phyloP scores from a whole-genome alignment of 2,113 vertebrate species.

The Semicossyphus pulcher region DNA sequence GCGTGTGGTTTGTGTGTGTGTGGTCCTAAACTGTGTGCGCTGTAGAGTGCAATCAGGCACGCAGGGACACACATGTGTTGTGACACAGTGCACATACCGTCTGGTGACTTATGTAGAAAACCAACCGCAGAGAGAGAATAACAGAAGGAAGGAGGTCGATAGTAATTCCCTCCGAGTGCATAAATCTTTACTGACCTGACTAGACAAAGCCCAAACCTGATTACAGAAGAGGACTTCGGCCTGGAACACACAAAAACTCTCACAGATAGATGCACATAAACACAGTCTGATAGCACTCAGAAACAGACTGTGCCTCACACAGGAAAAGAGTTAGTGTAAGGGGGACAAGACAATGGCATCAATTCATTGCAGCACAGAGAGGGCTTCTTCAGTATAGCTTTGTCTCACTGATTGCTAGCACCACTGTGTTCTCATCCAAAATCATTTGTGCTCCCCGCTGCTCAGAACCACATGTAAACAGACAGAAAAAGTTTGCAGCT shows the following conservation, averaged over 20 bases:
- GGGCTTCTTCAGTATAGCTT: slow-evolving; percentile 54
- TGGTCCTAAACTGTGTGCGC: background rate
- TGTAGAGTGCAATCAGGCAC: slow-evolving; percentile 3
- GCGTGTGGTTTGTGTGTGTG: background rate
- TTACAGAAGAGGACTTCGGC: slow-evolving; percentile 16
- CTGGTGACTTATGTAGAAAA: slow-evolving; percentile 27
- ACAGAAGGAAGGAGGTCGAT: slow-evolving; percentile 51
- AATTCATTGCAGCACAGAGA: slow-evolving; percentile 40
- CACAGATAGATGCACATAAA: slow-evolving; percentile 5
- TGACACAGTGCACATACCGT: background rate
- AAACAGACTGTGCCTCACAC: background rate
- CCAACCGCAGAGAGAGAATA: slow-evolving; percentile 22
- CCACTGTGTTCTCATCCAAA: slow-evolving; percentile 56
- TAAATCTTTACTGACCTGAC: slow-evolving; percentile 56
- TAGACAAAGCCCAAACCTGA: slow-evolving; percentile 45
- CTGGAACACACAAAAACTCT: slow-evolving; percentile 12
- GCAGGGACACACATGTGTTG: background rate
- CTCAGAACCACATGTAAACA: slow-evolving; percentile 58
- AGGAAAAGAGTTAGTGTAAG: background rate
- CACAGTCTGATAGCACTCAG: background rate
- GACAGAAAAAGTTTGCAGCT: slow-evolving; percentile 35
- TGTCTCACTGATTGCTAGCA: slow-evolving; percentile 60
- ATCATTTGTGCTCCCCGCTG: slow-evolving; percentile 67
- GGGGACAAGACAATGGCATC: slow-evolving; percentile 49
- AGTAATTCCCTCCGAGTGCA: slow-evolving; percentile 57